Conservation (phyloP, 2,797 vertebrate genomes). For the Acipenser ruthenus region DNA sequence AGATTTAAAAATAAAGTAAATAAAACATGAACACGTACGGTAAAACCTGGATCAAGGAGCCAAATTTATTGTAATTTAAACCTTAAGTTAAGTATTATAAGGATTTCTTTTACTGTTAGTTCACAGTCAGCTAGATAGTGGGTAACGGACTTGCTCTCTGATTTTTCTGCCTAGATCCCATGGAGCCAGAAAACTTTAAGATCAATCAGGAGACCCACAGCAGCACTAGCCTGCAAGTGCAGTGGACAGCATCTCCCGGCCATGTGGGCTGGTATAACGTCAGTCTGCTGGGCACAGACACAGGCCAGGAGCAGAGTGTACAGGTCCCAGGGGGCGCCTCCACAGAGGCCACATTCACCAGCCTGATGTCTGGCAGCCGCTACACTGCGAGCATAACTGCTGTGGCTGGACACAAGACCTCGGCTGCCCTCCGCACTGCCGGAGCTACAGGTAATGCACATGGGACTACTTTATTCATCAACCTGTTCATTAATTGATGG, state of each 20-base stretch:
- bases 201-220: conserved; percentile 44
- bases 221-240: conserved; percentile 52
- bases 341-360: conserved; percentile 52
- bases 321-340: conserved; percentile 43
- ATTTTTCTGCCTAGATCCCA: conserved; percentile 54
- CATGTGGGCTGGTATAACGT: conserved; percentile 71
- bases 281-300: conserved; percentile 45
- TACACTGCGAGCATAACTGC: conserved; percentile 64
- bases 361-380: conserved; percentile 61
- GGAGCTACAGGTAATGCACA: conserved; percentile 63
- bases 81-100: no score
- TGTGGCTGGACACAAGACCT: conserved; percentile 58
- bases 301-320: conserved; percentile 36
- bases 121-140: no score
- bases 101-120: no score
- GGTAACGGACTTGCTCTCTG: background rate
- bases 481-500: no score
- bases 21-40: no score
- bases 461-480: no score
- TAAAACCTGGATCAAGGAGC: no score
- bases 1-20: no score
- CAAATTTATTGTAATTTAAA: no score
- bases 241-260: conserved; percentile 66
- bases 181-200: conserved; percentile 57
- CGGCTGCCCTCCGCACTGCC: conserved; percentile 41